These are phyloP conservation scores for Etheostoma cragini DNA, from an alignment of 2,113 vertebrate genomes.

Conservation along the genomic window DNA sequence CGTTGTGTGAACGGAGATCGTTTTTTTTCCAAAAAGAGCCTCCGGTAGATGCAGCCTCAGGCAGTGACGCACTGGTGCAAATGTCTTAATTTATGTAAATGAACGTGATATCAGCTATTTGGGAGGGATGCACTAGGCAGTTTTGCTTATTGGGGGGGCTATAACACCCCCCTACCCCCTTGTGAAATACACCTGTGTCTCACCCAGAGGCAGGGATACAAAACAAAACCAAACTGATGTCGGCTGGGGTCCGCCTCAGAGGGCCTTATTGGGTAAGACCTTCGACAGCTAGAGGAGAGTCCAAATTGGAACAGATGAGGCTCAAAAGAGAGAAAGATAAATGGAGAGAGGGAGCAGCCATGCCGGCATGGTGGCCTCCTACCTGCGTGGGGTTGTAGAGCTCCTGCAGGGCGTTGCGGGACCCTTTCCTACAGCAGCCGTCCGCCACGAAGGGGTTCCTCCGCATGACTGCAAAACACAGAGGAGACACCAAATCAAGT, in stretches of 20 bases:
- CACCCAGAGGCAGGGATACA: not conserved
- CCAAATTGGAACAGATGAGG: conserved; percentile 4
- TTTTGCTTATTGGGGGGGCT: no score
- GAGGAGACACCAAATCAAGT: conserved; percentile 38
- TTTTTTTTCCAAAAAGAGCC: no score
- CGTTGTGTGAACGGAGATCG: no score
- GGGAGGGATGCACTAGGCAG: no score
- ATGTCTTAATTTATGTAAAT: no score
- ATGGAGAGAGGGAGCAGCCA: not conserved
- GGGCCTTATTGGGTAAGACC: conserved; percentile 1
- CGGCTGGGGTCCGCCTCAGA: not conserved
- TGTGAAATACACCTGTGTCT: no score
- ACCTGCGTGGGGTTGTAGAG: conserved; percentile 98
- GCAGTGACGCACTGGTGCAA: no score
- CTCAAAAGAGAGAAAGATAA: conserved; percentile 5
- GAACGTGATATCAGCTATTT: no score
- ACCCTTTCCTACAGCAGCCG: conserved; percentile 94
- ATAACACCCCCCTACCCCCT: no score
- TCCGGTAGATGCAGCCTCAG: no score
- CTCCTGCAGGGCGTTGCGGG: conserved; percentile 93
- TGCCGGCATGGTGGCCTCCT: conserved; percentile 1
- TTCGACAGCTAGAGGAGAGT: not conserved
- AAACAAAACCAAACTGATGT: not conserved
- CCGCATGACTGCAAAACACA: conserved; percentile 91
- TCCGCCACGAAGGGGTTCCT: conserved; percentile 93